These are phyloP conservation scores for Drosophila atripex DNA, from an alignment of 2,888 invertebrate genomes.

Conservation along the genomic window DNA sequence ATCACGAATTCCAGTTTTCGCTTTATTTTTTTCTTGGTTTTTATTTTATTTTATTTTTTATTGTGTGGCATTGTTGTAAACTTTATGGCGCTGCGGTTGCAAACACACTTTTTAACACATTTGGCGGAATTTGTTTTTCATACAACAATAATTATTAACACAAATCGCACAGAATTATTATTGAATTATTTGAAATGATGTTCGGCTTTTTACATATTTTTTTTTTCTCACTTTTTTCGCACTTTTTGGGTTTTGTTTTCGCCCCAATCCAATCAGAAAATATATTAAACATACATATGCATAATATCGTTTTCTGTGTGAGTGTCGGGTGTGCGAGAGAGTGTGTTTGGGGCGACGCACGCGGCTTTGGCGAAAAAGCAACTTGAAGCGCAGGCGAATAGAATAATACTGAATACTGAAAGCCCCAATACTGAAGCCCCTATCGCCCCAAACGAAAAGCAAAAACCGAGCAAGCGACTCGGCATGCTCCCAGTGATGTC, in stretches of 20 bases:
- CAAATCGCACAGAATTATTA: slow-evolving; percentile 24
- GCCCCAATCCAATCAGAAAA: slow-evolving; percentile 68
- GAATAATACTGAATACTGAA: slow-evolving; percentile 63
- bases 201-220: slow-evolving; percentile 24
- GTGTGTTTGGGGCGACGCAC: slow-evolving; percentile 31
- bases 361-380: slow-evolving; percentile 55
- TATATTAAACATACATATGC: slow-evolving; percentile 62
- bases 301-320: slow-evolving; percentile 46
- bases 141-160: slow-evolving; percentile 47
- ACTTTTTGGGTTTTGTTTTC: slow-evolving; percentile 44
- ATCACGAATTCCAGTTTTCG: slow-evolving; percentile 54
- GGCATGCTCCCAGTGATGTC: slow-evolving; percentile 44
- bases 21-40: slow-evolving; percentile 16
- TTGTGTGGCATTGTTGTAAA: slow-evolving; percentile 21
- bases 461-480: slow-evolving; percentile 37
- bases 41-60: slow-evolving; percentile 9
- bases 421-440: slow-evolving; percentile 12
- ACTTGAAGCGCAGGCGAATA: slow-evolving; percentile 70
- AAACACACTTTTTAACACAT: slow-evolving; percentile 58
- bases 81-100: slow-evolving; percentile 29
- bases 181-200: slow-evolving; percentile 12
- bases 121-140: slow-evolving; percentile 40
- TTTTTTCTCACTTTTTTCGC: slow-evolving; percentile 29
- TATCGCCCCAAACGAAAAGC: slow-evolving; percentile 23
- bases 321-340: slow-evolving; percentile 45